Evolutionary conservation across 2,797 vertebrate genomes (phyloP).

Genomic region (Hipposideros larvatus): DNA sequence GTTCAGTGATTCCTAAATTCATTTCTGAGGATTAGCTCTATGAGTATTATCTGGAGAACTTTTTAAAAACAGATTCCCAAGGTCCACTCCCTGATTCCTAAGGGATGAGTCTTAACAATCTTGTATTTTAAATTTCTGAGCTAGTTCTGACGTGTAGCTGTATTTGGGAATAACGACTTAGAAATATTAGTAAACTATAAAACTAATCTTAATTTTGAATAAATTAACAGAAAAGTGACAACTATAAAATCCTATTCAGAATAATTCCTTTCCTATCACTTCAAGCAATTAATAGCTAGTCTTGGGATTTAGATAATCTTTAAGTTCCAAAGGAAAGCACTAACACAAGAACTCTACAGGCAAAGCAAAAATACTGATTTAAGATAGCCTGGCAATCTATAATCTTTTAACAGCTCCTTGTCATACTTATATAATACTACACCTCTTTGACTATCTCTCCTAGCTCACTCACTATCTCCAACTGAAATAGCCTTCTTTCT

Average conservation of each 20-base stretch:
- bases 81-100: neutral
- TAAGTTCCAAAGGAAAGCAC: slow-evolving; percentile 31
- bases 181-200: slow-evolving; percentile 23
- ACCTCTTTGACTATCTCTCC: neutral
- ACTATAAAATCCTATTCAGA: neutral
- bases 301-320: neutral
- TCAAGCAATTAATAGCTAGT: neutral
- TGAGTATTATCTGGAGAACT: neutral
- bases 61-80: slow-evolving; percentile 3
- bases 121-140: slow-evolving; percentile 13
- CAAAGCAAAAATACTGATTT: neutral
- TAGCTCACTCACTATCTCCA: neutral
- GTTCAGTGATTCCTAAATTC: neutral
- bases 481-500: neutral
- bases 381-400: neutral
- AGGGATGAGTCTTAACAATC: neutral
- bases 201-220: slow-evolving; percentile 42
- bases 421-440: neutral
- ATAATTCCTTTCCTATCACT: slow-evolving; percentile 39
- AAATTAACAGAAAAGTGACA: slow-evolving; percentile 13
- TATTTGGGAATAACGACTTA: neutral
- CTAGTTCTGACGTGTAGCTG: neutral
- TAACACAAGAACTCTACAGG: neutral
- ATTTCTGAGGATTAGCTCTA: neutral
- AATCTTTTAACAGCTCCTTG: neutral